Evolutionary conservation across 2,113 vertebrate genomes (phyloP).

Genomic region (Astur gentilis): DNA sequence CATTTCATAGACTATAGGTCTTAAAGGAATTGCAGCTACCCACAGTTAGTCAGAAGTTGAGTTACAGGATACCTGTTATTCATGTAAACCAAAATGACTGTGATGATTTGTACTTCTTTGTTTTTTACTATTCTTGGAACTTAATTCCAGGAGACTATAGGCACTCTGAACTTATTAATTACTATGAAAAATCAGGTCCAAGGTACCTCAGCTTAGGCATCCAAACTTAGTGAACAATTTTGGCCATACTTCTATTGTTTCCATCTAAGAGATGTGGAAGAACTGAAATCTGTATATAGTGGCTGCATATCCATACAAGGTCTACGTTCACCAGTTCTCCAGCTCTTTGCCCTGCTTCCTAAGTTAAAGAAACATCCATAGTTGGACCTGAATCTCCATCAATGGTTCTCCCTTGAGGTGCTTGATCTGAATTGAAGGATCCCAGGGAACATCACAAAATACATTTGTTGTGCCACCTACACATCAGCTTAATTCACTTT

Average conservation of each 20-base stretch:
- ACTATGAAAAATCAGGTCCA: not conserved
- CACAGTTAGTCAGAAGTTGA: not conserved
- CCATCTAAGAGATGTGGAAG: not conserved
- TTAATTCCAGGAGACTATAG: not conserved
- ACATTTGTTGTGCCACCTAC: not conserved
- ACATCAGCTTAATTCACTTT: not conserved
- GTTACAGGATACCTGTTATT: not conserved
- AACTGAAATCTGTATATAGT: not conserved
- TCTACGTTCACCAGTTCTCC: not conserved
- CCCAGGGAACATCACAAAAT: not conserved
- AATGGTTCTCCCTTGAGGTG: not conserved
- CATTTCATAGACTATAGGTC: not conserved
- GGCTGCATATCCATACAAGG: not conserved
- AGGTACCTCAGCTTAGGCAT: not conserved
- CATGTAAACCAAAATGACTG: not conserved
- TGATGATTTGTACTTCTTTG: not conserved
- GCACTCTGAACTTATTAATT: not conserved
- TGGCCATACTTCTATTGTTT: not conserved
- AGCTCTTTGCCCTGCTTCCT: not conserved
- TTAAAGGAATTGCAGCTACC: not conserved
- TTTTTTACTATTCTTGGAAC: not conserved
- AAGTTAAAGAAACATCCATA: not conserved
- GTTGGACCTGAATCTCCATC: not conserved
- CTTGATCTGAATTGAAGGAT: not conserved
- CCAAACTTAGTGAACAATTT: not conserved